Evolutionary conservation across 2,888 invertebrate genomes (phyloP), one percentile per base, ranked within the genome.

Genomic region (Cephus nigrinus): DNA sequence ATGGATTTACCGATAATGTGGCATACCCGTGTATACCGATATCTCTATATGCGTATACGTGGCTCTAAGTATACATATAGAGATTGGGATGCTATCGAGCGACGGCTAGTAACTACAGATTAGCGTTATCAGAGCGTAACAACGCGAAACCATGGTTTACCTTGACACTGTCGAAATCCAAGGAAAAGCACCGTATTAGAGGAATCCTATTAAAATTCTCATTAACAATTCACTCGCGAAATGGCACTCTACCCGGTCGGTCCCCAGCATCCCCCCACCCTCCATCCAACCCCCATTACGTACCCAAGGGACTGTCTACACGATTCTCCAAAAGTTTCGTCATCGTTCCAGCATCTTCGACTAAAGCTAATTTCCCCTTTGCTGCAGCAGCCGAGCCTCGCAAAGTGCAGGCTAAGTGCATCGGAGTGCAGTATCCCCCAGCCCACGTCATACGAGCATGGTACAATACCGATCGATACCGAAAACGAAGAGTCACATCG

Each of bases 51-150:
- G 32, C 23, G 33, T 68, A 36, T 35, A 74, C 36, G 73, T 40
- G 31, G 12, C 1, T 12, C 35, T 3, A 12, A 12, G 35, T 33
- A 68, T 36, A 69, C 68, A 55, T 78, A 35, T 68, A 35, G 23
- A 40, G 40, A 40, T 40, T 40, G 40, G 40, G 78, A 79, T 84
- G 82, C 82, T 87, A 90, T 88, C 86, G 88, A 88, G 82, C 82
- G 80, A 84, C 82, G 82, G 55, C 88, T 86, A 89, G 88, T 90
- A 90, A 88, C 90, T 90, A 90, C 90, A 90, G 91, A 91, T 91
- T 90, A 91, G 89, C 88, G 88, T 90, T 90, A 91, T 91, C 90
- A 87, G 88, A 87, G 86, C 89, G 88, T 88, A 89, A 90, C 90
- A 90, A 90, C 87, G 88, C 86, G 88, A 88, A 90, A 88, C 85